A percentile compares a stretch with the other conserved stretches of the same genome.
These are phyloP conservation scores for Macroramphosus scolopax DNA, from an alignment of 2,797 vertebrate genomes.

Conservation along the genomic window DNA sequence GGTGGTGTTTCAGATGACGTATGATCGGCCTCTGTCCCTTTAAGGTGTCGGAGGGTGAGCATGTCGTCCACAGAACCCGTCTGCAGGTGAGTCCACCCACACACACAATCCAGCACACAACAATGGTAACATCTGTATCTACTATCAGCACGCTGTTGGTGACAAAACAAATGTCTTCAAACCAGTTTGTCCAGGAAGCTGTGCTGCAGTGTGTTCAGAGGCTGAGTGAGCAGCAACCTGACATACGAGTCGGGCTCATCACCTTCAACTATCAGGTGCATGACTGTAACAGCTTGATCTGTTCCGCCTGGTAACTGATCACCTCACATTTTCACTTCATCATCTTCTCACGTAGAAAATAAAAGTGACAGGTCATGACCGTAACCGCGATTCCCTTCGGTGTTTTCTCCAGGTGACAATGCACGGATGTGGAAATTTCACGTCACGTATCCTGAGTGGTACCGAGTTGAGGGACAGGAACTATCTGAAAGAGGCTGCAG, in stretches of 20 bases:
- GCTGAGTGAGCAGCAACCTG: slow-evolving; percentile 58
- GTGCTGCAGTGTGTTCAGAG: slow-evolving; percentile 65
- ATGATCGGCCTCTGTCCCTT: slow-evolving; percentile 12
- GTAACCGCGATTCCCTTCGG: too few species aligned
- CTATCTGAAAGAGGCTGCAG: slow-evolving; percentile 58
- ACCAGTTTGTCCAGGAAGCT: slow-evolving; percentile 75
- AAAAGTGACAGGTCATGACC: background rate
- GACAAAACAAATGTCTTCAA: slow-evolving; percentile 6
- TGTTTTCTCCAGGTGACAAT: slow-evolving; percentile 65
- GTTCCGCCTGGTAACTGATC: background rate
- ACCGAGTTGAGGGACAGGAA: slow-evolving; percentile 55
- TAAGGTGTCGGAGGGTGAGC: slow-evolving; percentile 50
- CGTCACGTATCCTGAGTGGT: slow-evolving; percentile 40
- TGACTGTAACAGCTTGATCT: background rate
- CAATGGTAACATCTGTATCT: too few species aligned
- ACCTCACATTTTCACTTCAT: background rate
- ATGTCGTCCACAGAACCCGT: slow-evolving; percentile 50
- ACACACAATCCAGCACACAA: too few species aligned
- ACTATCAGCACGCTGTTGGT: too few species aligned
- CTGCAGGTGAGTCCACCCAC: slow-evolving; percentile 73
- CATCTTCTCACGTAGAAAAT: background rate
- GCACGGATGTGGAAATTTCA: slow-evolving; percentile 56
- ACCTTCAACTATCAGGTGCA: slow-evolving; percentile 76
- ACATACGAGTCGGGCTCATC: slow-evolving; percentile 68
- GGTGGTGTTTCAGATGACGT: background rate